phyloP scores from a whole-genome alignment of 35 echinoderm and acorn worm genomes.

The Ptychodera flava region DNA sequence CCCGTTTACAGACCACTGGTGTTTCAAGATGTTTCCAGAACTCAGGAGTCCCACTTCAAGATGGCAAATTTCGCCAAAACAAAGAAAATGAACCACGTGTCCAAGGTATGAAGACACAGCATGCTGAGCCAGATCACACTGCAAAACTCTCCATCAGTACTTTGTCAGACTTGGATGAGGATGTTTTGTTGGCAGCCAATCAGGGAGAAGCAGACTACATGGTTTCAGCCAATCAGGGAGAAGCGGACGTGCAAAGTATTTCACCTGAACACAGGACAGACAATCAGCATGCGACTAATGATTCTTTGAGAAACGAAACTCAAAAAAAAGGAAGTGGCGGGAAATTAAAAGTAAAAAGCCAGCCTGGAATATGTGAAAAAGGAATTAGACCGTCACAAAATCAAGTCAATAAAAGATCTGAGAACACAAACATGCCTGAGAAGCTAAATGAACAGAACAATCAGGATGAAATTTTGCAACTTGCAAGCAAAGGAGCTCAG shows the following conservation, averaged over 20 bases:
- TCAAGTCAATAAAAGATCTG: not conserved
- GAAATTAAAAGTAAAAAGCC: slow-evolving; percentile 1
- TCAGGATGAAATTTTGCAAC: no score
- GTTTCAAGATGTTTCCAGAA: not conserved
- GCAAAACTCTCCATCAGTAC: not conserved
- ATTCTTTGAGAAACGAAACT: not conserved
- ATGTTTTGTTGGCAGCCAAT: slow-evolving; percentile 46
- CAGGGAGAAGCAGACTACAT: slow-evolving; percentile 65
- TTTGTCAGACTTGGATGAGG: slow-evolving; percentile 57
- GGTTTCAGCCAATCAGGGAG: slow-evolving; percentile 9
- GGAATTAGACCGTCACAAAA: not conserved
- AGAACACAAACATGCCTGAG: no score
- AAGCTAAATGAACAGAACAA: no score
- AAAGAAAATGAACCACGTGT: not conserved
- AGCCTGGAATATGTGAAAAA: not conserved
- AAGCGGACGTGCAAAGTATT: not conserved
- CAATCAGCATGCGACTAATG: not conserved
- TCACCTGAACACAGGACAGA: not conserved
- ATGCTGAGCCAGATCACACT: not conserved
- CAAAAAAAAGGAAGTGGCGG: not conserved
- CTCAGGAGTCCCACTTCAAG: no score
- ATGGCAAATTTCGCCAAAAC: not conserved
- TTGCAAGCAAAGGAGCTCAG: no score
- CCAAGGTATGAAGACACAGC: not conserved
- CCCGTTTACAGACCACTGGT: not conserved